Conservation (phyloP, 2,113 vertebrate species). For the Calyptommatus sinebrachiatus region DNA sequence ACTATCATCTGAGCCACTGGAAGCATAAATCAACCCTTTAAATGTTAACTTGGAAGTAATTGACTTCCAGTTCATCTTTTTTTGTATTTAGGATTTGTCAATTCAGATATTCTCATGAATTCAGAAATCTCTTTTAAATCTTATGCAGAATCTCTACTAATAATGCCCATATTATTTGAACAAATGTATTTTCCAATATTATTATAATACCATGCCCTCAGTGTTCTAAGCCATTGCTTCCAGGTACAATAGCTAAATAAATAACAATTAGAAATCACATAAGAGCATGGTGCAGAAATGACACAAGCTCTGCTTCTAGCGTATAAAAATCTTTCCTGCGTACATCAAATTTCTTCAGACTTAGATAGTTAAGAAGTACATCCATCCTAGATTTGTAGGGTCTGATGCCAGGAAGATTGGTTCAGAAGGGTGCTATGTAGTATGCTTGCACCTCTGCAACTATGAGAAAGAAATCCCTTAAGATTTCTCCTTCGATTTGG, state of each 20-base stretch:
- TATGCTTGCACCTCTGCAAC: background rate
- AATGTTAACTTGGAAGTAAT: background rate
- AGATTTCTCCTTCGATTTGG: too few species aligned
- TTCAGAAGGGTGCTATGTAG: background rate
- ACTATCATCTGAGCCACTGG: conserved; percentile 21
- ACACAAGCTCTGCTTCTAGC: background rate
- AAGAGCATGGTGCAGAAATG: background rate
- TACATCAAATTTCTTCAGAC: background rate
- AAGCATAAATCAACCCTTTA: background rate
- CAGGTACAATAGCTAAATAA: background rate
- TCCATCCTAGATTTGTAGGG: too few species aligned
- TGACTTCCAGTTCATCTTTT: background rate
- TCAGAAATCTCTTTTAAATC: background rate
- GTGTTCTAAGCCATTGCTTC: background rate
- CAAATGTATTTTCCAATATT: background rate
- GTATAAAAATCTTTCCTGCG: background rate
- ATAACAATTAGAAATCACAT: background rate
- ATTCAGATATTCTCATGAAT: background rate
- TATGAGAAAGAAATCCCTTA: background rate
- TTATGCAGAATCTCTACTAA: background rate
- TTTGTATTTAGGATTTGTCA: background rate
- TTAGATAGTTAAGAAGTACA: too few species aligned
- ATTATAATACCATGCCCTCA: background rate
- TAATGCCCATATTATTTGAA: background rate
- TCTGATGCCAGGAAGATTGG: background rate